Conservation (phyloP, 2,797 vertebrate species). For the Phalloptychus januarius region DNA sequence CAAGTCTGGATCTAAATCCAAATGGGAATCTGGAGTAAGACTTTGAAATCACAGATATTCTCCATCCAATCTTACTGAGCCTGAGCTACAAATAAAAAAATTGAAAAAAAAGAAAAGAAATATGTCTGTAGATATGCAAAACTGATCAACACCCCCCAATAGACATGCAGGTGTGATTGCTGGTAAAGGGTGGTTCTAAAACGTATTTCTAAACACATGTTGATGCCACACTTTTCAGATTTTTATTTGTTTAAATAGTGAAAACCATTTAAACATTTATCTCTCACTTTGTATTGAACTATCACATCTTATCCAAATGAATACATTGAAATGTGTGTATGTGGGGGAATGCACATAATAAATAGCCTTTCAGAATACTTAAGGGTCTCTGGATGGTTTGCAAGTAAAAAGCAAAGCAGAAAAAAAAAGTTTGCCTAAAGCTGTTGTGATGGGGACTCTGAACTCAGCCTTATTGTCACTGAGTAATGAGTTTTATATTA, state of each 20-base stretch:
- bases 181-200: not conserved
- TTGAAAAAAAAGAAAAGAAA: not conserved
- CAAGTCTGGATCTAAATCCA: not conserved
- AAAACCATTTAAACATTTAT: not conserved
- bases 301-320: not conserved
- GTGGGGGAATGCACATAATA: not conserved
- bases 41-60: not conserved
- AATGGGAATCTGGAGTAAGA: not conserved
- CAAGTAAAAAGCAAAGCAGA: not conserved
- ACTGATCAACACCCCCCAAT: not conserved
- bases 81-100: not conserved
- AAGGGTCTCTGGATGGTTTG: not conserved
- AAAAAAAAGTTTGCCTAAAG: not conserved
- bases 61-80: not conserved
- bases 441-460: not conserved
- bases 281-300: not conserved
- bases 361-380: not conserved
- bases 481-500: not conserved
- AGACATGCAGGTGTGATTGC: not conserved
- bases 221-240: not conserved
- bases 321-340: not conserved
- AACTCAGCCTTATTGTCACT: not conserved
- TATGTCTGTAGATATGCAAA: not conserved
- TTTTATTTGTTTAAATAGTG: not conserved
- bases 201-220: not conserved